A percentile compares a stretch with the other conserved stretches of the same genome.
These are phyloP conservation scores for Orthonyx spaldingii DNA, from an alignment of 2,113 vertebrate genomes.

Conservation along the genomic window DNA sequence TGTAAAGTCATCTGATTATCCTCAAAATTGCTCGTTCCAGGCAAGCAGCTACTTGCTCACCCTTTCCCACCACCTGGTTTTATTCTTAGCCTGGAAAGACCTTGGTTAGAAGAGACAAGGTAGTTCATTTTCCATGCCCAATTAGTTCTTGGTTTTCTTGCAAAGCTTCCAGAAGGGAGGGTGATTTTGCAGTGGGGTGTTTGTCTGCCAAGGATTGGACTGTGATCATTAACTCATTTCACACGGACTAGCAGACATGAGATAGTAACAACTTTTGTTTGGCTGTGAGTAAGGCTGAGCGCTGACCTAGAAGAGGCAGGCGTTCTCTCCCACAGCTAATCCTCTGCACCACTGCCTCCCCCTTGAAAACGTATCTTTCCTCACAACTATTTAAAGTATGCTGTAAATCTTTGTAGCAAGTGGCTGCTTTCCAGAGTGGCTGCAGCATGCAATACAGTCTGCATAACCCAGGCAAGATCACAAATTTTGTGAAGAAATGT, in stretches of 20 bases:
- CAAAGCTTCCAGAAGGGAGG: not conserved
- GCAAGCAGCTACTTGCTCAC: not conserved
- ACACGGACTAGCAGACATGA: not conserved
- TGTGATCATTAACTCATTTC: not conserved
- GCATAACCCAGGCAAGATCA: not conserved
- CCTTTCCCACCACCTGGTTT: not conserved
- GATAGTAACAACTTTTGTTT: not conserved
- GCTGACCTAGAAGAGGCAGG: not conserved
- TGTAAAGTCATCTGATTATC: not conserved
- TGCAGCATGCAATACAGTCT: not conserved
- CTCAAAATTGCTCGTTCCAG: not conserved
- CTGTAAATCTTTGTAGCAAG: not conserved
- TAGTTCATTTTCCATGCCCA: not conserved
- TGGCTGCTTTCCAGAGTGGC: not conserved
- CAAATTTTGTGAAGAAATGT: not conserved
- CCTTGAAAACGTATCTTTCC: not conserved
- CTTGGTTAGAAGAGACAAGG: not conserved
- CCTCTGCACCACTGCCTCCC: rapidly evolving
- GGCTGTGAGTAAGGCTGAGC: not conserved
- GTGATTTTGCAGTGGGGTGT: not conserved
- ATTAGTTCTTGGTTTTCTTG: not conserved
- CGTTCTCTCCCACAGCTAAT: not conserved
- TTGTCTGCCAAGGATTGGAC: not conserved
- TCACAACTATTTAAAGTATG: not conserved
- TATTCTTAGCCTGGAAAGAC: not conserved